Evolutionary conservation across 2,888 invertebrate species (phyloP).

Genomic region (Taenaris catops): DNA sequence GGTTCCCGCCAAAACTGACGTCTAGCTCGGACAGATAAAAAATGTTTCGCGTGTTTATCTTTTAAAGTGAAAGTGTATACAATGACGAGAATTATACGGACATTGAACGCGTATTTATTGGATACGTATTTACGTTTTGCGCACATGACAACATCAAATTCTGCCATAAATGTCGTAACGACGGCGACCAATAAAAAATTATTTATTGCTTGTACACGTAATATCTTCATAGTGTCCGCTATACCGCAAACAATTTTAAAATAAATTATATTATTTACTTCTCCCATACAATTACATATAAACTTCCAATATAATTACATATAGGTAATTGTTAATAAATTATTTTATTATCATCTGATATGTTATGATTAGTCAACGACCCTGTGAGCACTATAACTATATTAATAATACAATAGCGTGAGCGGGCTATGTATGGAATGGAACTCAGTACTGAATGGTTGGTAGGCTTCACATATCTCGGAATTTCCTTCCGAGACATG

Average conservation of each 20-base stretch:
- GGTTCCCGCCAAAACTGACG: no score
- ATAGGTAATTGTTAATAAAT: slow-evolving; percentile 37
- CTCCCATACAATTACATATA: slow-evolving; percentile 29
- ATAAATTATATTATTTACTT: slow-evolving; percentile 40
- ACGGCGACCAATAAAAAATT: slow-evolving; percentile 68
- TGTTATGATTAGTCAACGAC: slow-evolving; percentile 37
- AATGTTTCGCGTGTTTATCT: no score
- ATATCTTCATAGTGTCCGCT: slow-evolving; percentile 58
- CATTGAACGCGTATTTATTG: slow-evolving; percentile 58
- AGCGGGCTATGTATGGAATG: no score
- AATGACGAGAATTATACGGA: slow-evolving; percentile 61
- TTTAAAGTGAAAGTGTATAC: no score
- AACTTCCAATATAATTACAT: slow-evolving; percentile 39
- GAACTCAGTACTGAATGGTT: no score
- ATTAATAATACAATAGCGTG: no score
- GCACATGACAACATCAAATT: slow-evolving; percentile 70
- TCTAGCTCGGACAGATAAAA: no score
- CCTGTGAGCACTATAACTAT: no score
- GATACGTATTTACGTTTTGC: slow-evolving; percentile 66
- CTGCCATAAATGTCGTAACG: slow-evolving; percentile 53
- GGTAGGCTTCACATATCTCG: no score
- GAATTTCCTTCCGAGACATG: no score
- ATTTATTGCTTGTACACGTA: slow-evolving; percentile 79
- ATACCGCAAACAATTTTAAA: slow-evolving; percentile 68
- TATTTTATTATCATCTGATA: slow-evolving; percentile 60